phyloP scores from a whole-genome alignment of 1,140 invertebrate genomes.

The Pachyrhynchus sulphureomaculatus region DNA sequence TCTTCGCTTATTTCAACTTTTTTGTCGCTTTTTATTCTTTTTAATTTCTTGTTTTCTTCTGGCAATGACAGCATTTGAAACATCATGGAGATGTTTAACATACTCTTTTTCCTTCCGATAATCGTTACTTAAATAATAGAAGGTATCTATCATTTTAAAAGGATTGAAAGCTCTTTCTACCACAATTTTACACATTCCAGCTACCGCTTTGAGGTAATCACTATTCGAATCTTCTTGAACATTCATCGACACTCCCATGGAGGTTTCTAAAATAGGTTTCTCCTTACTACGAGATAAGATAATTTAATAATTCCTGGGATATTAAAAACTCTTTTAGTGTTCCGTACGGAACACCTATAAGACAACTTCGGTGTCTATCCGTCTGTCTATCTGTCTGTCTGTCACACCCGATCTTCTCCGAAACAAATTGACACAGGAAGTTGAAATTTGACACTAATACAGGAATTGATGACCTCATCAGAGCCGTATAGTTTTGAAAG shows the following conservation, averaged over 20 bases:
- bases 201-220: conserved; percentile 74
- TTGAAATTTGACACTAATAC: no score
- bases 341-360: no score
- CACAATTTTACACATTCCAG: conserved; percentile 54
- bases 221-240: conserved; percentile 69
- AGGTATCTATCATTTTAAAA: conserved; percentile 30
- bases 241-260: conserved; percentile 67
- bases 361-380: no score
- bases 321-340: no score
- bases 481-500: no score
- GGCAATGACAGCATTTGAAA: conserved; percentile 53
- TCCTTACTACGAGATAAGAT: no score
- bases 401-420: no score
- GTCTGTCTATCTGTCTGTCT: no score
- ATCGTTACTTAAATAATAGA: conserved; percentile 35
- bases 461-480: no score
- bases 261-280: conserved; percentile 61
- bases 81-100: conserved; percentile 51
- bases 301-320: no score
- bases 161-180: conserved; percentile 52
- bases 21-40: no score
- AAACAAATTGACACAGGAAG: no score
- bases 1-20: not conserved
- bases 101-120: conserved; percentile 51
- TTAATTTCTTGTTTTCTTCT: conserved; percentile 45